Percentiles rank a stretch among this genome's conserved stretches.
Conservation (phyloP, 2,113 vertebrate species). For the Noturus placidus region DNA sequence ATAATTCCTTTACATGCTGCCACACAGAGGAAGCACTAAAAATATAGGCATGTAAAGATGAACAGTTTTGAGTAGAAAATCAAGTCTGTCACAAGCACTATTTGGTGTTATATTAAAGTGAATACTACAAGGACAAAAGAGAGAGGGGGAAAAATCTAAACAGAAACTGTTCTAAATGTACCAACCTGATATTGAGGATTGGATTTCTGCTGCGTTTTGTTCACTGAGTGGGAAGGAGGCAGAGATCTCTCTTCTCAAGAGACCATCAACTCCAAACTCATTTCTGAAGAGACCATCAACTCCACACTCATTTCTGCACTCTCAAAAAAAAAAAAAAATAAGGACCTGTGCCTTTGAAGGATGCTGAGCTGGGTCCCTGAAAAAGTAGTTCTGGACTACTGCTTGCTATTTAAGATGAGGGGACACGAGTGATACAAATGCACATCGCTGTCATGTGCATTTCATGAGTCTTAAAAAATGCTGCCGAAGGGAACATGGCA, state of each 20-base stretch:
- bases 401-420: neutral
- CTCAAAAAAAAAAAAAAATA: neutral
- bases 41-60: slow-evolving; percentile 7
- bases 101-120: slow-evolving; percentile 12
- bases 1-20: slow-evolving; percentile 29
- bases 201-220: slow-evolving; percentile 54
- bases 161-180: slow-evolving; percentile 45
- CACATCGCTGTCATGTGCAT: neutral
- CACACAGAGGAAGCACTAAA: slow-evolving; percentile 1
- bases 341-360: slow-evolving; percentile 14
- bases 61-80: slow-evolving; percentile 10
- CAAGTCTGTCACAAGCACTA: slow-evolving; percentile 37
- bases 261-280: slow-evolving; percentile 55
- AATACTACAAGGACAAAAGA: neutral
- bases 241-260: slow-evolving; percentile 57
- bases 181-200: slow-evolving; percentile 61
- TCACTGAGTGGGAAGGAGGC: slow-evolving; percentile 51
- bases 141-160: neutral
- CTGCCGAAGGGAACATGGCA: neutral
- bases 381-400: neutral
- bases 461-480: neutral
- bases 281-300: slow-evolving; percentile 53
- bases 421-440: neutral
- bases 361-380: neutral
- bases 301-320: slow-evolving; percentile 49